Evolutionary conservation across 2,888 invertebrate species (phyloP).

Genomic region (Macrosoma leucophasiata): DNA sequence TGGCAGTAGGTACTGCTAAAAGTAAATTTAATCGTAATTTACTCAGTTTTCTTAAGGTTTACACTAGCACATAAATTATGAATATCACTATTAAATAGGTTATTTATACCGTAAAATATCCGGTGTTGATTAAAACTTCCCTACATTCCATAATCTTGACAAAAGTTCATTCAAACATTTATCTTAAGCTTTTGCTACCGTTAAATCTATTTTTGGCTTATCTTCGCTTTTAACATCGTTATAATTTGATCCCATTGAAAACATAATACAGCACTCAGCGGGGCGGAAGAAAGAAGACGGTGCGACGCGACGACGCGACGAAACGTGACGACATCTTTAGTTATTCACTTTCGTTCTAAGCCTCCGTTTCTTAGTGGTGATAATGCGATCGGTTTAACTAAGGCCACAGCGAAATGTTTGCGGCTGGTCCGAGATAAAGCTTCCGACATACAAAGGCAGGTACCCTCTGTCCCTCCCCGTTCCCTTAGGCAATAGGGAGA

Average conservation of each 20-base stretch:
- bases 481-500: conserved; percentile 35
- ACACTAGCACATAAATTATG: too few species aligned
- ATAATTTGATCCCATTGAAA: conserved; percentile 27
- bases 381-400: conserved; percentile 52
- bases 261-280: conserved; percentile 21
- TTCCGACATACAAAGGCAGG: conserved; percentile 51
- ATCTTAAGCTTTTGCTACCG: conserved; percentile 25
- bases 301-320: conserved; percentile 24
- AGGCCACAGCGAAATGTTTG: conserved; percentile 41
- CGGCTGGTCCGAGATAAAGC: conserved; percentile 51
- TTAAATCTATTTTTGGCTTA: conserved; percentile 31
- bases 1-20: too few species aligned
- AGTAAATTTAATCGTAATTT: too few species aligned
- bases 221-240: conserved; percentile 19
- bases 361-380: conserved; percentile 22
- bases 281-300: conserved; percentile 29
- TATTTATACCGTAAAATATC: too few species aligned
- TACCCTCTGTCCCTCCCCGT: conserved; percentile 32
- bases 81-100: too few species aligned
- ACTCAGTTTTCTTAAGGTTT: too few species aligned
- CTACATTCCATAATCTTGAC: conserved; percentile 13
- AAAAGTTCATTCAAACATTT: conserved; percentile 9
- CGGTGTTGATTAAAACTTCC: too few species aligned
- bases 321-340: conserved; percentile 30
- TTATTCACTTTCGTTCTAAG: conserved; percentile 21